Conservation (phyloP, 2,888 invertebrate genomes). For the Folsomia manolachei region DNA sequence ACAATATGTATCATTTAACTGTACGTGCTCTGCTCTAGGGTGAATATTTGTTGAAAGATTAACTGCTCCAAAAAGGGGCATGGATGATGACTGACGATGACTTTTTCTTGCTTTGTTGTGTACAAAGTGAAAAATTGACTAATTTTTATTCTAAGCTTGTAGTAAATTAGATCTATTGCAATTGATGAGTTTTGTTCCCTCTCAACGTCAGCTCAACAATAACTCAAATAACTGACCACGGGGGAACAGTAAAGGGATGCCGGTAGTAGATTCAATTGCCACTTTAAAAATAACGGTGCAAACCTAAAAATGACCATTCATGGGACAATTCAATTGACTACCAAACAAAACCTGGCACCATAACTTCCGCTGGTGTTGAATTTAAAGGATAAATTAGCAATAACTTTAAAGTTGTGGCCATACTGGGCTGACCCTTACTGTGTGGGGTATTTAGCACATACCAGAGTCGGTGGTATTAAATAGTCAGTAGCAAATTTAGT, state of each 20-base stretch:
- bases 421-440: not conserved
- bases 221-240: not conserved
- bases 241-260: not conserved
- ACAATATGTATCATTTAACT: not conserved
- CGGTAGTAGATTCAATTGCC: not conserved
- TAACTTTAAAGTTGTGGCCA: not conserved
- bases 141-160: constrained; percentile 3
- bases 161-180: not conserved
- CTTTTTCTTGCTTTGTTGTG: not conserved
- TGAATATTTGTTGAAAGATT: not conserved
- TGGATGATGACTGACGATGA: not conserved
- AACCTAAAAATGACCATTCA: not conserved
- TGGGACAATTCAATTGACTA: not conserved
- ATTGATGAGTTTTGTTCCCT: not conserved
- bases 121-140: not conserved
- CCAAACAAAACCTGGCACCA: not conserved
- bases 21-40: not conserved
- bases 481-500: not conserved
- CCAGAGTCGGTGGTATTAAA: too few relatives aligned
- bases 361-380: not conserved
- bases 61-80: not conserved
- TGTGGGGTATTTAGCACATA: not conserved
- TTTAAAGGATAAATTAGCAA: not conserved
- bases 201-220: too few relatives aligned
- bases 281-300: not conserved